Evolutionary conservation across 2,888 invertebrate genomes (phyloP), one percentile per base, ranked within the genome.

Genomic region (Tortrix viridana): DNA sequence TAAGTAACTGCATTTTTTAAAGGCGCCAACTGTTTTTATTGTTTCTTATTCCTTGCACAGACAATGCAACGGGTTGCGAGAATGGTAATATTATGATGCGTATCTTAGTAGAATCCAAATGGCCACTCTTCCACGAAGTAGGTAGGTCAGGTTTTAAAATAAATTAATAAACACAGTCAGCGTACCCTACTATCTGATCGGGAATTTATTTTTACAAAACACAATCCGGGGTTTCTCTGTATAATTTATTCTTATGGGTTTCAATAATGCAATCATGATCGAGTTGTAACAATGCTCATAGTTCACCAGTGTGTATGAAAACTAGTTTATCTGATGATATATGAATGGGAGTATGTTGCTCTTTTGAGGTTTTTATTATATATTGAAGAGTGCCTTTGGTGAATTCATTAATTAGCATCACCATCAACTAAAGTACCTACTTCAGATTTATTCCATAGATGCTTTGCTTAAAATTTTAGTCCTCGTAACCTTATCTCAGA

Each of bases 201-300:
- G 38, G 19, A 38, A 49, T 38, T 50, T 50, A 22, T 44, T 46
- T 37, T 52, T 58, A 38, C 19, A 60, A 49, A 54, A 49, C 32
- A 5, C 49, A 67, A 67, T 61, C 61, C 65, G 32, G 41, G n/a
- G 41, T 14, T 6, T 16, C 48, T 7, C 20, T 61, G 60, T 59
- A 58, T 60, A 68, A 67, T 67, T 73, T 66, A 68, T 69, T 71
- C 65, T 68, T 52, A 59, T 65, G 73, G 60, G 67, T 60, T 72
- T 66, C 46, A 65, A 67, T 71, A 75, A 73, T 73, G 67, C 63
- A 72, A 79, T 80, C 77, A 58, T 68, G 79, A 80, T 80, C 69
- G 60, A 72, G 70, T 72, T 72, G 65, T 74, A 76, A 80, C 78
- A 81, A 81, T 80, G 74, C 72, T 70, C 69, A 72, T 76, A 77